Evolutionary conservation across 2,113 vertebrate genomes (phyloP), one percentile per base, ranked within the genome.

Genomic region (Stictonetta naevosa): DNA sequence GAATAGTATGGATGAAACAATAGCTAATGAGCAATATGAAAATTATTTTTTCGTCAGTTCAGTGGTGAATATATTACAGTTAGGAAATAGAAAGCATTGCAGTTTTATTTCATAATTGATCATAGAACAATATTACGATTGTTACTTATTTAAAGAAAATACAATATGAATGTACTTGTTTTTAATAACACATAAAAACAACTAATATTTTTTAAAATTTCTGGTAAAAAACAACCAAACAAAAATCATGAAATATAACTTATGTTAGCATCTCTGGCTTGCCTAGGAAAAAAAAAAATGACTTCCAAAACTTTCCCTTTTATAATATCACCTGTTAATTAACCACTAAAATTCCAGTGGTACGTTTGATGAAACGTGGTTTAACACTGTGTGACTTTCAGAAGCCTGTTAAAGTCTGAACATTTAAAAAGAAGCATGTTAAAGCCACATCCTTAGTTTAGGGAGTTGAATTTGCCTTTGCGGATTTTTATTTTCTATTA

Each of bases 341-440:
- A 93, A 86, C 89, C 78, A 94, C 78, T 92, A 94, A 95, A 93
- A 89, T 44, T 42, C 38, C 58, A 15, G 62, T 15, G 15, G 46
- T 42, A 53, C 56, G 9, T 81, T 67, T 68, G 38, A 42, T n/a
- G 64, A 48, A 92, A 86, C 40, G 15, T 56, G 13, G 18, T 73
- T 95, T 92, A 71, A 90, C 21, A 80, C 6, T 1, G 0, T 58
- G 44, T 40, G 17, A 75, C 38, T 69, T 71, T 86, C 55, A 75
- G 71, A 68, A 22, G 60, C 34, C 48, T 75, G 52, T 21, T 90
- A 91, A 93, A 94, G 90, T 38, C 20, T 19, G 6, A 92, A 34
- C 46, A 82, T 87, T 95, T 93, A 25, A 64, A 95, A 97, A 95
- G 58, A 81, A 96, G 55, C 53, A 38, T 29, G 25, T 83, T 79